These are phyloP conservation scores for Sibirionetta formosa DNA, from an alignment of 2,797 vertebrate species.

Conservation along the genomic window DNA sequence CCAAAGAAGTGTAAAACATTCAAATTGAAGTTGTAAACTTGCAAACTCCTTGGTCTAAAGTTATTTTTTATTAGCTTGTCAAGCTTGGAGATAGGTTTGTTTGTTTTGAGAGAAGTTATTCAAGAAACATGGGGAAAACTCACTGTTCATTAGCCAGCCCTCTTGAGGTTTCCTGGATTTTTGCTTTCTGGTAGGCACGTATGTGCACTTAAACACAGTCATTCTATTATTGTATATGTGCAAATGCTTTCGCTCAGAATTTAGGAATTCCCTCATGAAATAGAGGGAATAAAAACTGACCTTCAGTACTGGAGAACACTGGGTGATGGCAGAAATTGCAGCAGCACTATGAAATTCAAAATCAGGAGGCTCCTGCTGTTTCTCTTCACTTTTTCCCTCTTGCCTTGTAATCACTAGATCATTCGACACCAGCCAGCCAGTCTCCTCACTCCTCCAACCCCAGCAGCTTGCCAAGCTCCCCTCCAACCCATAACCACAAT, in stretches of 20 bases:
- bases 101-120: background rate
- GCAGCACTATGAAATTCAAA: background rate
- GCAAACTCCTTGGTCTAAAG: background rate
- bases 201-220: background rate
- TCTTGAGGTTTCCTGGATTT: background rate
- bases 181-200: background rate
- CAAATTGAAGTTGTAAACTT: background rate
- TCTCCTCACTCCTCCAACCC: constrained; percentile 99
- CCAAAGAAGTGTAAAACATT: background rate
- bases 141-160: background rate
- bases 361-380: background rate
- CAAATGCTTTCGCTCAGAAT: background rate
- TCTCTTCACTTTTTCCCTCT: constrained; percentile 20
- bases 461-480: constrained; percentile 97
- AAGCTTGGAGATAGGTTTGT: background rate
- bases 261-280: background rate
- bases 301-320: background rate
- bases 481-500: constrained; percentile 95
- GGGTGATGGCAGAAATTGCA: background rate
- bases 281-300: background rate
- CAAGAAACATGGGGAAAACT: background rate
- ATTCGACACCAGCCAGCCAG: constrained; percentile 98
- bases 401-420: constrained; percentile 85
- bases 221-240: background rate
- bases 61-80: background rate